Conservation (phyloP, 2,888 invertebrate genomes). For the Lepidonotus clava region DNA sequence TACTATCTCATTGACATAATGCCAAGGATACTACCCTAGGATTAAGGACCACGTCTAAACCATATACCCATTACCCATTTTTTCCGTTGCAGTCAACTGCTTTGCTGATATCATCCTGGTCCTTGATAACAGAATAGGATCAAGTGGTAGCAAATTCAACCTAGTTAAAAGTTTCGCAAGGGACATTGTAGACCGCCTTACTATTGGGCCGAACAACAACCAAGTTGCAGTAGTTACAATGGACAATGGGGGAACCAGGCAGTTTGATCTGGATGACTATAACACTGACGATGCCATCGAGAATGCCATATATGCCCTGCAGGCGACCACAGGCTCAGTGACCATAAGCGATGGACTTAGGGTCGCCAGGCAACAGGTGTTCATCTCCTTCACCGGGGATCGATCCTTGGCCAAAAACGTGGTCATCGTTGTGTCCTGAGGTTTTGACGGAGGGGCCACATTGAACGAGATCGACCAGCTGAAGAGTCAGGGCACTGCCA, state of each 20-base stretch:
- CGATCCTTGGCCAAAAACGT: neutral
- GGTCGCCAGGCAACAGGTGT: neutral
- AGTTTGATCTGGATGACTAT: slow-evolving; percentile 4
- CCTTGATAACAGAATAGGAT: neutral
- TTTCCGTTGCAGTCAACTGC: slow-evolving; percentile 30
- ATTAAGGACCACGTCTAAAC: neutral
- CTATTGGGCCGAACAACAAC: neutral
- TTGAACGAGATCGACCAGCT: neutral
- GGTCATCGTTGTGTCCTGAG: neutral
- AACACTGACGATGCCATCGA: neutral
- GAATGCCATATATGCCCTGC: neutral
- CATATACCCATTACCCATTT: neutral
- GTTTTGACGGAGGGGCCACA: neutral
- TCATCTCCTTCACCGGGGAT: neutral
- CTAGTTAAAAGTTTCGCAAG: neutral
- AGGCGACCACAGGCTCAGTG: neutral
- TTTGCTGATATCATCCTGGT: slow-evolving; percentile 31
- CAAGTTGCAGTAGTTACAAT: neutral
- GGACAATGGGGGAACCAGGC: neutral
- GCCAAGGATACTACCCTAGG: neutral
- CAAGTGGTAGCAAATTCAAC: neutral
- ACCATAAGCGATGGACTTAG: neutral
- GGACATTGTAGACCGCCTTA: neutral
- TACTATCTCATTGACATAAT: neutral
- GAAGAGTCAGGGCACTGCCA: neutral